phyloP scores from a whole-genome alignment of 2,888 invertebrate genomes.

The Hydropsyche betteni region DNA sequence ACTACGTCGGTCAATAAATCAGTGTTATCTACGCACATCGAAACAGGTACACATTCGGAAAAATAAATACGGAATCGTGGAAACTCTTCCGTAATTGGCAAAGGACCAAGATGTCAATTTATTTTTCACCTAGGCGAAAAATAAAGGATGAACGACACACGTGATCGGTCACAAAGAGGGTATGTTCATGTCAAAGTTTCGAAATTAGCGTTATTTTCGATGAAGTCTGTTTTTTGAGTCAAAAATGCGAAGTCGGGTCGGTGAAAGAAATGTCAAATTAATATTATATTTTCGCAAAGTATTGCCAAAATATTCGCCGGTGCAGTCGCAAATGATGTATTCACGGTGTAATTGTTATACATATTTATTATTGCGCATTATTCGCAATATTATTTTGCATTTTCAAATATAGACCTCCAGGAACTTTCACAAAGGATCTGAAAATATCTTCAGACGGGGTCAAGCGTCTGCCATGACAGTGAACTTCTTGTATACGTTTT shows the following conservation, averaged over 20 bases:
- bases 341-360: neutral
- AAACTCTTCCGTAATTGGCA: neutral
- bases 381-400: neutral
- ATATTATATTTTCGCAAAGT: too few relatives aligned
- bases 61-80: neutral
- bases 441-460: conserved; percentile 30
- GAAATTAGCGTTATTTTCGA: too few relatives aligned
- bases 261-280: too few relatives aligned
- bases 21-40: neutral
- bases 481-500: neutral
- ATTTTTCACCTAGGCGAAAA: neutral
- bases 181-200: neutral
- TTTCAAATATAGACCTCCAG: conserved; percentile 10
- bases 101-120: neutral
- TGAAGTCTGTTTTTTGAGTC: too few relatives aligned
- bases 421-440: conserved; percentile 25
- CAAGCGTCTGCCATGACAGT: conserved; percentile 17
- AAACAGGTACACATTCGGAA: neutral
- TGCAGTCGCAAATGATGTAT: neutral
- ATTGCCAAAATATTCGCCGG: neutral
- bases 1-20: too few relatives aligned
- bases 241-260: too few relatives aligned
- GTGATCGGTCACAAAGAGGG: neutral
- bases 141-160: neutral
- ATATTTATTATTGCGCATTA: neutral